Evolutionary conservation across 2,888 invertebrate genomes (phyloP), one percentile per base, ranked within the genome.

Genomic region (Ethmia dodecea): DNA sequence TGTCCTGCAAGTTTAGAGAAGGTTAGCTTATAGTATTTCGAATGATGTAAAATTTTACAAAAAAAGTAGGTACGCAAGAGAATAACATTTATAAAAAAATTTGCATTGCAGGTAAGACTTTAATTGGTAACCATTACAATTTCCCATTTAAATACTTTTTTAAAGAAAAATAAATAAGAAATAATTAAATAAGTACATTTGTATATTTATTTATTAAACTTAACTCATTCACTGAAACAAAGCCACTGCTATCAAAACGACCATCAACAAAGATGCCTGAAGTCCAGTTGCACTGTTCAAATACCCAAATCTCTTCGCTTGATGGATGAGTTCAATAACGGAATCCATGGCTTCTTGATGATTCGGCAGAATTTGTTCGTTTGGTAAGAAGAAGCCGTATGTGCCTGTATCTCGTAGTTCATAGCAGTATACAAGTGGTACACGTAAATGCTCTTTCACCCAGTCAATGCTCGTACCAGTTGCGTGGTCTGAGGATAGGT

Each of bases 401-500:
- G 58, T 53, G 0, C 93, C 93, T 3, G 58, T 86, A 52, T 94
- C 94, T 0, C 92, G 78, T 1, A 93, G 79, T 65, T 94, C 94
- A 37, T 92, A 91, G 1, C 91, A 90, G 63, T 91, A 93, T 0
- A 89, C 80, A 11, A 93, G 78, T 5, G 91, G 91, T 0, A 90
- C 87, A 2, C 89, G 78, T 0, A 89, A 76, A 0, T 67, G 80
- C 0, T 88, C 92, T 55, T 94, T 92, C 0, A 92, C 93, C 92
- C 93, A 95, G 55, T 96, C 95, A 28, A 91, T 66, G 31, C 91
- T 92, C 4, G 88, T 86, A 1, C 94, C 94, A 3, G 90, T 87
- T 0, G 92, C 92, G 0, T 77, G 54, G 55, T 91, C 92, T 92
- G 58, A 4, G 58, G 60, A 12, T 6, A 28, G 12, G 14, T 16